Base-by-base conservation (phyloP, 2,888 invertebrate genomes). In the Elmis aenea region DNA sequence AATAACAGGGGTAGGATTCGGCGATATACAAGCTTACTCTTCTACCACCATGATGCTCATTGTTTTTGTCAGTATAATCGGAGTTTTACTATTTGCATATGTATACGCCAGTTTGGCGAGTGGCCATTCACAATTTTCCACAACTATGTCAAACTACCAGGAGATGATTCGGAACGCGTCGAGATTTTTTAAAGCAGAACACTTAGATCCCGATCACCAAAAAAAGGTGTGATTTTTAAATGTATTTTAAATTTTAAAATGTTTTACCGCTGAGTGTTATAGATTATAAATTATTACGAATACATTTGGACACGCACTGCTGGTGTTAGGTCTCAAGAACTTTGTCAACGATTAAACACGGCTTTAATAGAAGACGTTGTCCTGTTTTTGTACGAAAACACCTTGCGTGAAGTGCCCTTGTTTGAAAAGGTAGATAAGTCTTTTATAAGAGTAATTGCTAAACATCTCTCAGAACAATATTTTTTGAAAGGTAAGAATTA, bases 321-420 rank as follows among this genome's bases (percentile, higher is more conserved):
- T 31, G 73, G 73, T 5, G 70, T 71, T 46, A 67, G 71, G 41
- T 68, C 72, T 8, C 73, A 73, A 59, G 72, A 73, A 49, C 69
- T 72, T 69, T 72, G 72, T 46, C 66, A 70, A 2, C 62, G 68
- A 9, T 51, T 75, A 5, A 72, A 75, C 58, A 68, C 73, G 0
- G 69, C 72, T 1, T 50, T 75, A 26, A 72, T 73, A 68, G 74
- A 74, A 60, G 75, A 75, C 46, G 71, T 71, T 1, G 58, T 74
- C 18, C 70, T 70, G 2, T 70, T 69, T 42, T 68, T 74, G 66
- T 75, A 75, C 42, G 74, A 74, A 52, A 62, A 61, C 10, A 73
- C 73, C 1, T 54, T 75, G 1, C 59, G 71, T 5, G 71, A 73
- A 48, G 74, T 75, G 6, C 73, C 75, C 0, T 57, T 75, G n/a